These are phyloP conservation scores for Neuroscelio doddi DNA, from an alignment of 2,888 invertebrate genomes.

Conservation along the genomic window DNA sequence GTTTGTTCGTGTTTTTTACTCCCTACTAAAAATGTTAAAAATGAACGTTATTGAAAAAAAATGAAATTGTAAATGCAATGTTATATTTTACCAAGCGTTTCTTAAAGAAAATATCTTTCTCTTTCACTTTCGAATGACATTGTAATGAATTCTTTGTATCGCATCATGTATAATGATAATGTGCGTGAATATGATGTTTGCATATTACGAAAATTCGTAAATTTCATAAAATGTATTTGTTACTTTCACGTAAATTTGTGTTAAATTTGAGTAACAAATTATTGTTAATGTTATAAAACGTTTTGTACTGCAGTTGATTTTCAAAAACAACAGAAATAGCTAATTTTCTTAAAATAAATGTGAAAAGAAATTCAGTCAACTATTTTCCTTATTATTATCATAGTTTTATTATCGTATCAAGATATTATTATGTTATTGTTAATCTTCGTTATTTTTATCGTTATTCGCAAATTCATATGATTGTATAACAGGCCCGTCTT, in stretches of 20 bases:
- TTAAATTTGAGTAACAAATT: no score
- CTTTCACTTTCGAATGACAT: slow-evolving; percentile 14
- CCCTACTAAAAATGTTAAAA: slow-evolving; percentile 30
- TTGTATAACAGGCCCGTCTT: slow-evolving; percentile 36
- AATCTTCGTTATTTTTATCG: slow-evolving; percentile 14
- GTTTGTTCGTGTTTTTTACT: slow-evolving; percentile 11
- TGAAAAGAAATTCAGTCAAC: slow-evolving; percentile 12
- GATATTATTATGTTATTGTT: slow-evolving; percentile 23
- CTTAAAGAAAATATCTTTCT: slow-evolving; percentile 41
- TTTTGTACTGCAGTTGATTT: slow-evolving; percentile 4
- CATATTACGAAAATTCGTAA: slow-evolving; percentile 15
- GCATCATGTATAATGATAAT: slow-evolving; percentile 28
- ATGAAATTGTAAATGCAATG: no score
- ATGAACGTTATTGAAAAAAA: no score
- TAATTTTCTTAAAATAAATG: no score
- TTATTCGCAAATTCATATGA: slow-evolving; percentile 26
- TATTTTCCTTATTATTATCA: slow-evolving; percentile 30
- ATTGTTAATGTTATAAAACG: no score
- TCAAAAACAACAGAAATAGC: background rate
- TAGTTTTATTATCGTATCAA: slow-evolving; percentile 29
- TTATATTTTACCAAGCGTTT: slow-evolving; percentile 33
- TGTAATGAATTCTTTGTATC: slow-evolving; percentile 17
- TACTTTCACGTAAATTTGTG: background rate
- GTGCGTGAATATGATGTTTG: slow-evolving; percentile 25
- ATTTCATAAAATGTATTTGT: background rate